Percentiles rank a stretch among this genome's conserved stretches.
phyloP scores from a whole-genome alignment of 92 coral and sea anemone genomes.

The Micromussa lordhowensis region DNA sequence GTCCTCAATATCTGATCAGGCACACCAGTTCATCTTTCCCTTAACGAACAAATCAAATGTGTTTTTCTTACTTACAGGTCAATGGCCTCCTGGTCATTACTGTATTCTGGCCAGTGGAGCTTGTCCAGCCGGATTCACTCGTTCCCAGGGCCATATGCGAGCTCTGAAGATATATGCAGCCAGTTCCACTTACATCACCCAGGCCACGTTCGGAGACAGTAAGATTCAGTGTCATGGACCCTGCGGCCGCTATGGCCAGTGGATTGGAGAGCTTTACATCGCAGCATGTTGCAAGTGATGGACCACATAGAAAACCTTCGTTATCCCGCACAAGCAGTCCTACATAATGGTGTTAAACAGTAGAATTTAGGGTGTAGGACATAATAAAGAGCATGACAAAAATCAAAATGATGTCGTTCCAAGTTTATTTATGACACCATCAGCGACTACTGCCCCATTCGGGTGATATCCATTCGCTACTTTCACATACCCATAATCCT shows the following conservation, averaged over 20 bases:
- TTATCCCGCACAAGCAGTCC: neutral
- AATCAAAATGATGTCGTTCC: too few species aligned
- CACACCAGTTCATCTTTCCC: neutral
- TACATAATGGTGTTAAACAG: neutral
- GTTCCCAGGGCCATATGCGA: slow-evolving; percentile 59
- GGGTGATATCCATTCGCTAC: too few species aligned
- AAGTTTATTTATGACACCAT: too few species aligned
- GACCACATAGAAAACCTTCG: neutral
- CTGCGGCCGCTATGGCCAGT: slow-evolving; percentile 82
- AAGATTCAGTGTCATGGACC: slow-evolving; percentile 82
- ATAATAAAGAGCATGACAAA: too few species aligned
- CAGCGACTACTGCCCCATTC: too few species aligned
- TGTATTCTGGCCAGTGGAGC: slow-evolving; percentile 83
- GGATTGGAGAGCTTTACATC: slow-evolving; percentile 79
- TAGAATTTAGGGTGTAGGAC: neutral
- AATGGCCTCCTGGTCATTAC: slow-evolving; percentile 89
- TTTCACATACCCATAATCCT: too few species aligned
- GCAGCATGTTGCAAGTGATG: slow-evolving; percentile 77
- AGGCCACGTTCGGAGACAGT: slow-evolving; percentile 80
- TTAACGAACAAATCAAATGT: neutral
- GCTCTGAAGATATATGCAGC: slow-evolving; percentile 69
- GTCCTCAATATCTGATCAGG: too few species aligned
- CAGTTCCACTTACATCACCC: slow-evolving; percentile 57
- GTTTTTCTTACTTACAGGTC: slow-evolving; percentile 44
- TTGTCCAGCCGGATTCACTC: slow-evolving; percentile 84